Base-by-base conservation (phyloP, 2,113 vertebrate genomes). In the Dascyllus trimaculatus region DNA sequence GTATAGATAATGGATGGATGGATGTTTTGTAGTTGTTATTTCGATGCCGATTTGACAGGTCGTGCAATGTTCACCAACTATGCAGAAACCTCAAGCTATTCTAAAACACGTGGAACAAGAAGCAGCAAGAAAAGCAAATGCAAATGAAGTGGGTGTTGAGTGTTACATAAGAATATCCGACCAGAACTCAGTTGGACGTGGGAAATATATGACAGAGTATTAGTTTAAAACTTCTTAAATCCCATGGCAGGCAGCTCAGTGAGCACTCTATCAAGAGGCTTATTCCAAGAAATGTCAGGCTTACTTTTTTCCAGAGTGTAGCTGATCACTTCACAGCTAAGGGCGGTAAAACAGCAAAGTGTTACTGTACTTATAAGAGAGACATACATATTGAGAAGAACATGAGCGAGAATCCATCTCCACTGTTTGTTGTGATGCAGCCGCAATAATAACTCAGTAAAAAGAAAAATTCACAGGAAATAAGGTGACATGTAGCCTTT, bases 181-280 rank as follows among this genome's bases (percentile, higher is more conserved):
- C 21, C 24, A 60, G 40, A 84, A 76, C 63, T 76, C 64, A 58
- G 69, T 45, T 51, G 59, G 54, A 85, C 0, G 46, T 81, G 49
- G 58, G 77, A 80, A 91, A 82, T 75, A 75, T 84, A 61, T 82
- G 88, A 83, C 90, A 82, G 84, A 76, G 92, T 89, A 90, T 92
- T 92, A 92, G 78, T 86, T 65, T 84, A 80, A 91, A 91, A 90
- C 84, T 78, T 90, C 40, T 87, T 86, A 92, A 93, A 88, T 80
- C 88, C 86, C 29, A 19, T 58, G 78, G 83, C 85, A 75, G 84
- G 79, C 80, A 76, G 88, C 90, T 83, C 67, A 73, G 78, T 19
- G 78, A 82, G 80, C 60, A 83, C 78, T 81, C 80, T 77, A 77
- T 88, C 80, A 71, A 59, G 78, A 57, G 57, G 89, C 86, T 89